Conservation (phyloP, 2,888 invertebrate species). For the Drosophila nr. perissopoda region DNA sequence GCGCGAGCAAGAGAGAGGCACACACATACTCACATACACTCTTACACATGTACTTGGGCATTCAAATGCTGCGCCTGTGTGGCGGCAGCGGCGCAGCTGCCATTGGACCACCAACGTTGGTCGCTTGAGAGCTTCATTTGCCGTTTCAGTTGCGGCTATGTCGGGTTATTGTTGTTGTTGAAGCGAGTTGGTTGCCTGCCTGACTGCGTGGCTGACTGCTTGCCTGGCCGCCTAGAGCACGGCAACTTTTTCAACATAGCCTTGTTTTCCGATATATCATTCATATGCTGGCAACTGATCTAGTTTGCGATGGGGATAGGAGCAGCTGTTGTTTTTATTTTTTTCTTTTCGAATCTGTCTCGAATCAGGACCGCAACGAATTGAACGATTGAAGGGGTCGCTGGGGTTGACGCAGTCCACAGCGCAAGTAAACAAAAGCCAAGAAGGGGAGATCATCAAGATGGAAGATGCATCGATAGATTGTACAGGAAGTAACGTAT, state of each 20-base stretch:
- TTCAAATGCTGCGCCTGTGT: conserved; percentile 70
- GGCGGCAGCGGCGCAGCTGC: conserved; percentile 68
- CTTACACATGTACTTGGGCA: conserved; percentile 51
- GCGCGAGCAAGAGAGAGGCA: conserved; percentile 25
- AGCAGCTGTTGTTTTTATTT: conserved; percentile 42
- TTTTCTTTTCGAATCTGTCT: conserved; percentile 3
- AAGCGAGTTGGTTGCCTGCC: conserved; percentile 38
- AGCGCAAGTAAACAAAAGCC: conserved; percentile 7
- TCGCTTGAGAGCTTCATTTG: conserved; percentile 76
- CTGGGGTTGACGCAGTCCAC: conserved; percentile 17
- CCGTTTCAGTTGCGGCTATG: conserved; percentile 71
- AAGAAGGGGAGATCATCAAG: conserved; percentile 47
- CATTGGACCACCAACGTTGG: conserved; percentile 78
- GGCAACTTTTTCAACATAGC: conserved; percentile 56
- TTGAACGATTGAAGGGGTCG: conserved; percentile 10
- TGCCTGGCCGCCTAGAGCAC: conserved; percentile 51
- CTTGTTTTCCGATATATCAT: conserved; percentile 50
- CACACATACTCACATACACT: conserved; percentile 26
- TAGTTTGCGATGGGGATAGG: conserved; percentile 49
- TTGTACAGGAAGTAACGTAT: conserved; percentile 32
- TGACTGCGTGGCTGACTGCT: conserved; percentile 38
- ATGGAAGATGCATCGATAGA: conserved; percentile 17
- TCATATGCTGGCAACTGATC: conserved; percentile 53
- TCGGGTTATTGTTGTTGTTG: conserved; percentile 51
- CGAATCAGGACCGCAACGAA: conserved; percentile 23